Conservation (phyloP, 2,113 vertebrate species). For the Mungos mungo region DNA sequence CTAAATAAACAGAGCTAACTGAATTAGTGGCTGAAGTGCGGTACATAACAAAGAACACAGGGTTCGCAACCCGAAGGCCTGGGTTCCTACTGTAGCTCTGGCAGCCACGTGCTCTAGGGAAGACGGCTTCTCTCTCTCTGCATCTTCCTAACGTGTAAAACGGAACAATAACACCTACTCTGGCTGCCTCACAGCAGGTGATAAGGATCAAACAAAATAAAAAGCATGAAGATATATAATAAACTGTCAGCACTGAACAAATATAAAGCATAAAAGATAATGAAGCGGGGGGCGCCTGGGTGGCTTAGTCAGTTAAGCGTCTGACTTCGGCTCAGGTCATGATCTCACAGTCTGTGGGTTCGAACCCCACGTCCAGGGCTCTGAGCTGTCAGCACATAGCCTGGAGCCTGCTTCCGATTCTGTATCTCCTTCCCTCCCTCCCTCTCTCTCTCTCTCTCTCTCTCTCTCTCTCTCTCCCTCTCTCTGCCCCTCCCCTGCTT, state of each 20-base stretch:
- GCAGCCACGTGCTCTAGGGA: neutral
- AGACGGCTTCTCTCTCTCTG: neutral
- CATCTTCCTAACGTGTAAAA: neutral
- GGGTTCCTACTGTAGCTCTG: neutral
- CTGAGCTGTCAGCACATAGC: too few relatives aligned
- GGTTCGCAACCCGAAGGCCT: neutral
- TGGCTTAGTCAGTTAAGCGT: too few relatives aligned
- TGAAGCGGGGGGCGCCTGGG: too few relatives aligned
- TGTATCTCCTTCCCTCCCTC: too few relatives aligned
- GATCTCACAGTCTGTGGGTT: too few relatives aligned
- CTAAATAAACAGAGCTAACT: neutral
- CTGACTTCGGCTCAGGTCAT: too few relatives aligned
- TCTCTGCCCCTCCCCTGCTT: too few relatives aligned
- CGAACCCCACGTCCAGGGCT: too few relatives aligned
- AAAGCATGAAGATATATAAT: neutral
- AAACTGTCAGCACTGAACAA: neutral
- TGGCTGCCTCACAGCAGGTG: neutral
- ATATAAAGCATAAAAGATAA: neutral
- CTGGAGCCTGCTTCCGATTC: too few relatives aligned
- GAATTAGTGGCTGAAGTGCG: neutral
- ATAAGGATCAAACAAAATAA: neutral
- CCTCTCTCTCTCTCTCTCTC: too few relatives aligned
- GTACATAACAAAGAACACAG: neutral
- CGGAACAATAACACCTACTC: neutral
- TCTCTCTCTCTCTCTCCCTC: too few relatives aligned